Base-by-base conservation (phyloP, 2,888 invertebrate genomes). In the Hipparchia semele region DNA sequence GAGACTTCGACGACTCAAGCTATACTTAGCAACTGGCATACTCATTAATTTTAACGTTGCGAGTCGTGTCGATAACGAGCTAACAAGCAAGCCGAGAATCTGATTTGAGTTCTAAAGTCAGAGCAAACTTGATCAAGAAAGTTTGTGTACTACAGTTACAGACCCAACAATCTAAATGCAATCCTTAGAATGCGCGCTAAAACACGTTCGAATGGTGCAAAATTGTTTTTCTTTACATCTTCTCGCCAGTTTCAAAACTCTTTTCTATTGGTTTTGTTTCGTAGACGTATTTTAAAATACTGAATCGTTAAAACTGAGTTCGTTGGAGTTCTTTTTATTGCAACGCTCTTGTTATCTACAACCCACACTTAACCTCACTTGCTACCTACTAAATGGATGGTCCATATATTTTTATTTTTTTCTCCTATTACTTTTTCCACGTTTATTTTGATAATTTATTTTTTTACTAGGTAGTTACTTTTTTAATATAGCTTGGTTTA, bases 201-300 rank as follows among this genome's bases (percentile, higher is more conserved):
- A 61, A 69, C 69, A 69, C 69, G 61, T 69, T 61, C 69, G 51
- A 61, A 60, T 58, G 13, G 69, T 53, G 51, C 51, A 61, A 60
- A 69, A 61, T 39, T 69, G 60, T 69, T 69, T 68, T 69, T 60
- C 58, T 69, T 69, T 61, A 54, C 51, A 53, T 39, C 53, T 39
- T 69, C 53, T 61, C 60, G 13, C 53, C 39, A 61, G 51, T 53
- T 61, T 61, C 39, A 45, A 69, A 69, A 59, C 68, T 60, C 59
- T 68, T 49, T 68, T 46, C 56, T 58, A 65, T 65, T 65, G 65
- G 65, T 65, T 65, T 65, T 65, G 65, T 65, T 65, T 51, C 13
- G 49, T 23, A 49, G 62, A 49, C 62, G 49, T 64, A 64, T 64
- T 64, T 65, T 65, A 33, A 53, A 65, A 65, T 65, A 51, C 65